These are phyloP conservation scores for Lytechinus variegatus DNA, from an alignment of 35 echinoderm and acorn worm genomes.

Conservation along the genomic window DNA sequence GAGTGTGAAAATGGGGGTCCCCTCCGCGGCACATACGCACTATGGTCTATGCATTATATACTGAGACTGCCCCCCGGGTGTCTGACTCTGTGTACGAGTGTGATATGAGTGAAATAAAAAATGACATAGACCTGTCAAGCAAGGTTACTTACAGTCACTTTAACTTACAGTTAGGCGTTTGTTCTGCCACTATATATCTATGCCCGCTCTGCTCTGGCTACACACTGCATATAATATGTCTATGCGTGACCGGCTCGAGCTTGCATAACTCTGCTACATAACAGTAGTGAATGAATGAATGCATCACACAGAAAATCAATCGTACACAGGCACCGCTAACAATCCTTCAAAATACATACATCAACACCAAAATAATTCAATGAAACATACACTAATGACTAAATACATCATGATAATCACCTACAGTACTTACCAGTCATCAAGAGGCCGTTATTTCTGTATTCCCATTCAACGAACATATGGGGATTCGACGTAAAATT, in stretches of 20 bases:
- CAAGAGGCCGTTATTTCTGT: not conserved
- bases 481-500: not conserved
- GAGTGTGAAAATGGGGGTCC: no score
- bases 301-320: not conserved
- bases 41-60: no score
- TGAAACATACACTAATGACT: not conserved
- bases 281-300: not conserved
- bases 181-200: no score
- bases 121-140: no score
- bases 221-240: no score
- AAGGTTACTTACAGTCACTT: no score
- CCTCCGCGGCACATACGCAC: no score
- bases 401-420: not conserved
- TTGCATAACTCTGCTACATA: not conserved
- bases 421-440: not conserved
- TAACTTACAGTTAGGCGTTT: no score
- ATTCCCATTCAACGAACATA: not conserved
- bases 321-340: not conserved
- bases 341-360: not conserved
- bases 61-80: no score
- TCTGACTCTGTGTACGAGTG: no score
- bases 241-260: not conserved
- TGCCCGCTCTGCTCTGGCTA: no score
- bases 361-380: not conserved
- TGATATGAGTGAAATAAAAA: no score